phyloP scores from a whole-genome alignment of 1,140 invertebrate species.

The Danaus plexippus region DNA sequence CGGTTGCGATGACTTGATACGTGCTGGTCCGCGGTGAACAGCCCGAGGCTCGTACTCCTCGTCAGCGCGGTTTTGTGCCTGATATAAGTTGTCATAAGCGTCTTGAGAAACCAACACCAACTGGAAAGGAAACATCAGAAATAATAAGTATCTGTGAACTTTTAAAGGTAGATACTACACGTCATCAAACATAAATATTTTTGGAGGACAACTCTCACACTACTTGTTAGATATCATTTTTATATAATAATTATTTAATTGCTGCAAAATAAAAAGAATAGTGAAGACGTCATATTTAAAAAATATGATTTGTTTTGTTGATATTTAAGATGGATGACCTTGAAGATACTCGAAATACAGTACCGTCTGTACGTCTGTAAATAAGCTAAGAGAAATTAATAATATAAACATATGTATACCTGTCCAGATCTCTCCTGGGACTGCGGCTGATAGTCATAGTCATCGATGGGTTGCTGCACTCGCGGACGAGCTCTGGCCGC shows the following conservation, averaged over 20 bases:
- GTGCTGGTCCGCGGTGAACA: slow-evolving; percentile 30
- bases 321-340: too few species aligned
- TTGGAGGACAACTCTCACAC: neutral
- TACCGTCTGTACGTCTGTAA: neutral
- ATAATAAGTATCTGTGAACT: too few species aligned
- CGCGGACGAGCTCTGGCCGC: slow-evolving; percentile 44
- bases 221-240: neutral
- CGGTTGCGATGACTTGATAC: slow-evolving; percentile 43
- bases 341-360: too few species aligned
- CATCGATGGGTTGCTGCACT: slow-evolving; percentile 41
- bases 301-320: too few species aligned
- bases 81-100: slow-evolving; percentile 56
- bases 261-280: too few species aligned
- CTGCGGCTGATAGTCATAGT: slow-evolving; percentile 55
- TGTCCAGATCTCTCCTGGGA: slow-evolving; percentile 46
- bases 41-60: slow-evolving; percentile 53
- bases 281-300: too few species aligned
- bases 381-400: slow-evolving; percentile 3
- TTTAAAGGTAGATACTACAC: too few species aligned
- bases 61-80: slow-evolving; percentile 47
- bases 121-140: slow-evolving; percentile 28
- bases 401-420: slow-evolving; percentile 21
- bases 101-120: slow-evolving; percentile 59
- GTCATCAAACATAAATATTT: too few species aligned
- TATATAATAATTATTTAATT: neutral